Conservation (phyloP, 1,140 invertebrate species). For the Pogonognathellus flavescens region DNA sequence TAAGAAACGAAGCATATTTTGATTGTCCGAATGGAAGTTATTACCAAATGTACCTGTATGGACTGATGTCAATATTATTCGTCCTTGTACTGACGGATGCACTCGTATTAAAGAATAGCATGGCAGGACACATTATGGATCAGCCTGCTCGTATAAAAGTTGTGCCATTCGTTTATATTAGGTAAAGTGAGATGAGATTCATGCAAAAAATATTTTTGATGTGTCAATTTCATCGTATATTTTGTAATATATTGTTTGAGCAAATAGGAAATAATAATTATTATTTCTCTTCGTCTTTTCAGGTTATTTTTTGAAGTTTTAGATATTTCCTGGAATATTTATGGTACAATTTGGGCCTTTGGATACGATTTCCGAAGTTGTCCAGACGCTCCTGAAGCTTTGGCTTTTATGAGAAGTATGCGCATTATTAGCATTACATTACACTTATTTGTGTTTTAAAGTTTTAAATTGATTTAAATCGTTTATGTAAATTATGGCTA, state of each 20-base stretch:
- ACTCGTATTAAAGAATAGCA: slow-evolving; percentile 68
- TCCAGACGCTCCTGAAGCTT: slow-evolving; percentile 51
- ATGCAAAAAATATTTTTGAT: too few species aligned
- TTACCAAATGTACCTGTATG: slow-evolving; percentile 66
- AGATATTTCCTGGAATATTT: slow-evolving; percentile 81
- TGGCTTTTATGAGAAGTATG: slow-evolving; percentile 62
- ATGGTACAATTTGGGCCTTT: slow-evolving; percentile 87
- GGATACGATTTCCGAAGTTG: slow-evolving; percentile 58
- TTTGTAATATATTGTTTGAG: too few species aligned
- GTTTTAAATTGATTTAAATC: neutral
- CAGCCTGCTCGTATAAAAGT: slow-evolving; percentile 68
- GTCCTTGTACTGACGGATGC: slow-evolving; percentile 68
- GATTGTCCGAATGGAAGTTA: slow-evolving; percentile 63
- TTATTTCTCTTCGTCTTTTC: slow-evolving; percentile 67
- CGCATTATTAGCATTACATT: neutral
- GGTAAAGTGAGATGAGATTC: slow-evolving; percentile 58
- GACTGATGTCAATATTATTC: slow-evolving; percentile 68
- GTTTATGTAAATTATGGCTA: too few species aligned
- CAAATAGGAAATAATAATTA: too few species aligned
- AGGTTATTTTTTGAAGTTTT: slow-evolving; percentile 81
- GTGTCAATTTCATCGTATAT: too few species aligned
- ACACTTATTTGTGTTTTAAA: neutral
- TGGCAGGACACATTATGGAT: slow-evolving; percentile 70
- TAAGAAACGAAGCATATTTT: slow-evolving; percentile 59
- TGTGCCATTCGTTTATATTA: slow-evolving; percentile 69